Evolutionary conservation across 2,797 vertebrate species (phyloP), one percentile per base, ranked within the genome.

Genomic region (Pyrrhura leucotis): DNA sequence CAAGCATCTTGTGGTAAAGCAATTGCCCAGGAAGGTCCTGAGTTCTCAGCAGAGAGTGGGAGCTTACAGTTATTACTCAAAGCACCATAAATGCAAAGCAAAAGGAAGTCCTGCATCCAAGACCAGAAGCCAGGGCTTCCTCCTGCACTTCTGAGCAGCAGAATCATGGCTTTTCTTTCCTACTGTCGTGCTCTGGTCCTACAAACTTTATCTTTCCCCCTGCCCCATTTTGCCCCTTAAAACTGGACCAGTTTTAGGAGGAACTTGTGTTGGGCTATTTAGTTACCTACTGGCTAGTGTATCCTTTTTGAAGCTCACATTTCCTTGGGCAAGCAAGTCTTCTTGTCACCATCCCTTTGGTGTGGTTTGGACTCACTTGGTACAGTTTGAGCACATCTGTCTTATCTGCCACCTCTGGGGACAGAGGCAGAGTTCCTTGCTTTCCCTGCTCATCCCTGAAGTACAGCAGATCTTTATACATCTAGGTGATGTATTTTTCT

Each of bases 131-230:
- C 40, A 77, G 29, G 29, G 47, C 28, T 93, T 86, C 23, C 22
- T 53, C 23, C 56, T 80, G 9, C 31, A 51, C 25, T 85, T 80
- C 39, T 59, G 29, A 80, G 47, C 6, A 42, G 12, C n/a, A 63
- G n/a, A 31, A 14, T 33, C 10, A 15, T 28, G 37, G 44, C 26
- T 72, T 78, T 62, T 71, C 21, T 71, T 61, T 77, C 51, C 56
- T 77, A 47, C 6, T 29, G 19, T 31, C 22, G 28, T 75, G 47
- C 35, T 88, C 29, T 79, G 16, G 28, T 61, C n/a, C 29, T 68
- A 29, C 35, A 15, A 79, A 69, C 4, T 35, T 78, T 29, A 31
- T 11, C 23, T 44, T 48, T 37, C 13, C 2, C 0, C 0, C 4
- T 5, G 10, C 4, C 8, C 26, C 6, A 11, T 66, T 85, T 79